Conservation (phyloP, 2,113 vertebrate species). For the Marmota monax region DNA sequence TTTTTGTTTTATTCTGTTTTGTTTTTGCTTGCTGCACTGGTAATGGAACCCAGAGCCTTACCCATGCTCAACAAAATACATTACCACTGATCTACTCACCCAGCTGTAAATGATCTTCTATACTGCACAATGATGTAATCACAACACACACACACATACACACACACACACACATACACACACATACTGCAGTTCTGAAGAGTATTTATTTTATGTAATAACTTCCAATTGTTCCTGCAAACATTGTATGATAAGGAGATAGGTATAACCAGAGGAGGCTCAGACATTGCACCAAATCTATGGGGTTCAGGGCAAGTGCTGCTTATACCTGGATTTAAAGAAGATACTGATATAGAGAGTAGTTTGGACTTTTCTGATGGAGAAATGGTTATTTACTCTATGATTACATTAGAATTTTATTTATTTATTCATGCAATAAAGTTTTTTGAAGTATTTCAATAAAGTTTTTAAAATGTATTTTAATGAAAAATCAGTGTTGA, state of each 20-base stretch:
- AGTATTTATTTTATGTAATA: background rate
- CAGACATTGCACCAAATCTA: background rate
- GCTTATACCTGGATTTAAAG: background rate
- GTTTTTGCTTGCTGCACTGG: background rate
- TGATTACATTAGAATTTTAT: background rate
- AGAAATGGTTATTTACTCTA: background rate
- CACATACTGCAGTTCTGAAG: background rate
- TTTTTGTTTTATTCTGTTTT: background rate
- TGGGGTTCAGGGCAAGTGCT: rapidly evolving
- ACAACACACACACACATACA: background rate
- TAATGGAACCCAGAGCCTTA: background rate
- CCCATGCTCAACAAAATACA: background rate
- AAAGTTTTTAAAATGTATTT: background rate
- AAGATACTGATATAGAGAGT: rapidly evolving
- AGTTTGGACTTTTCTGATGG: background rate
- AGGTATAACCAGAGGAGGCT: rapidly evolving
- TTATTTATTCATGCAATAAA: background rate
- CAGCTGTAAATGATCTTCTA: background rate
- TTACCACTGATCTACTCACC: background rate
- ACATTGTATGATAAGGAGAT: rapidly evolving
- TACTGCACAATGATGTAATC: background rate
- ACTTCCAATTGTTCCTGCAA: background rate
- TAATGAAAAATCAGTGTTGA: background rate
- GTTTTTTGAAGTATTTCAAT: background rate
- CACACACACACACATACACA: background rate